These are phyloP conservation scores for Patella ulyssiponensis DNA, from an alignment of 2,888 invertebrate genomes.

Conservation along the genomic window DNA sequence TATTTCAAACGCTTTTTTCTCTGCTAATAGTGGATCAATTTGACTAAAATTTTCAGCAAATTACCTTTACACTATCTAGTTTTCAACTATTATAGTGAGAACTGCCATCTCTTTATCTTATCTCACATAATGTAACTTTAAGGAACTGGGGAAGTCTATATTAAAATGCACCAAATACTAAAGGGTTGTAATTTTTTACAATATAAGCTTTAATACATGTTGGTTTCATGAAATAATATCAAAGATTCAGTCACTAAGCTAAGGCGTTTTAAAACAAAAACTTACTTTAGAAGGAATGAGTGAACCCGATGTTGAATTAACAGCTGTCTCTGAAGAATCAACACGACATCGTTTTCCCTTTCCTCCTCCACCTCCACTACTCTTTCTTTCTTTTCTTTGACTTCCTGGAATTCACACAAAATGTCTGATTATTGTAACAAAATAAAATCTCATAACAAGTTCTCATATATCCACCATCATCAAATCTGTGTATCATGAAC, in stretches of 20 bases:
- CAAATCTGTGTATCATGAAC: too few relatives aligned
- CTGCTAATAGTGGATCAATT: too few relatives aligned
- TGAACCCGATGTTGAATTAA: constrained; percentile 54
- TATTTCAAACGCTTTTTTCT: too few relatives aligned
- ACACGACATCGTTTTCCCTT: constrained; percentile 52
- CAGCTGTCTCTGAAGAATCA: constrained; percentile 53
- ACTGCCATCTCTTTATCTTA: too few relatives aligned
- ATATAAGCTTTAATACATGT: background rate
- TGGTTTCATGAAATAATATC: background rate
- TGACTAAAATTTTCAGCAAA: too few relatives aligned
- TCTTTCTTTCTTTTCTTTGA: constrained; percentile 64
- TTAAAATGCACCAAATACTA: too few relatives aligned
- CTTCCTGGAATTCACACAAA: constrained; percentile 47
- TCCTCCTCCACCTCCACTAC: constrained; percentile 41
- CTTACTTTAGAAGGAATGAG: constrained; percentile 56
- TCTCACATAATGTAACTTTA: too few relatives aligned
- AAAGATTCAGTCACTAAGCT: background rate
- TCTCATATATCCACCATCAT: too few relatives aligned
- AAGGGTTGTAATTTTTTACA: background rate
- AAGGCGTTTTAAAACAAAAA: background rate
- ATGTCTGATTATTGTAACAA: background rate
- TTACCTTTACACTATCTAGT: too few relatives aligned
- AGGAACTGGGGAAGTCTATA: too few relatives aligned
- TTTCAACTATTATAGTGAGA: too few relatives aligned
- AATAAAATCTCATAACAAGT: too few relatives aligned